Conservation (phyloP, 2,113 vertebrate genomes). For the Sander vitreus region DNA sequence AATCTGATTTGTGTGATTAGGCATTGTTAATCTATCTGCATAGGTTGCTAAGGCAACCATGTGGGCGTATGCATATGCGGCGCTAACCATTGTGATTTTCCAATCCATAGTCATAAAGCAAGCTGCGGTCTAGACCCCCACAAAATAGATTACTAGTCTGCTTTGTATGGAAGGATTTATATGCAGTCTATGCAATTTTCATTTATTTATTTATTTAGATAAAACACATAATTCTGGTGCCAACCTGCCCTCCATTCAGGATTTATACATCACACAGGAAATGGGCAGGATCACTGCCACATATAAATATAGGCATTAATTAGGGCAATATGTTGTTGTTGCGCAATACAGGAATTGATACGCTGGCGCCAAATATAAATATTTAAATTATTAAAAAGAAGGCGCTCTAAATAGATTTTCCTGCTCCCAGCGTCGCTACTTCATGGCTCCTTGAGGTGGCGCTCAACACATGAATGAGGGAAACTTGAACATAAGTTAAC, state of each 20-base stretch:
- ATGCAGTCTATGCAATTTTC: neutral
- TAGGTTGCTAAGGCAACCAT: constrained; percentile 36
- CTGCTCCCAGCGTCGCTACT: too few relatives aligned
- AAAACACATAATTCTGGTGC: neutral
- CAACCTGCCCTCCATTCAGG: neutral
- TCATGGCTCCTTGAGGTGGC: too few relatives aligned
- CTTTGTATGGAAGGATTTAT: neutral
- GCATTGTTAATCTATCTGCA: constrained; percentile 44
- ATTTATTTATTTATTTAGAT: neutral
- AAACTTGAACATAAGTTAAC: too few relatives aligned
- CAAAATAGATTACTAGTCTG: neutral
- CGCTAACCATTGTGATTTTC: constrained; percentile 5
- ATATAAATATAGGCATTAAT: neutral
- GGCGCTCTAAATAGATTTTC: too few relatives aligned
- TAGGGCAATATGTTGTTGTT: too few relatives aligned
- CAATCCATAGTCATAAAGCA: constrained; percentile 15
- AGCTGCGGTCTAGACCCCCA: constrained; percentile 22
- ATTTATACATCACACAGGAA: neutral
- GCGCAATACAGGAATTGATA: too few relatives aligned
- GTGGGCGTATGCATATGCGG: constrained; percentile 14
- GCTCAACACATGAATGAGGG: too few relatives aligned
- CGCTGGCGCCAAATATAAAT: too few relatives aligned
- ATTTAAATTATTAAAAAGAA: too few relatives aligned
- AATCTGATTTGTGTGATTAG: neutral
- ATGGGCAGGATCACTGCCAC: neutral